These are phyloP conservation scores for Teleogryllus occipitalis DNA, from an alignment of 1,140 invertebrate genomes.

Conservation along the genomic window DNA sequence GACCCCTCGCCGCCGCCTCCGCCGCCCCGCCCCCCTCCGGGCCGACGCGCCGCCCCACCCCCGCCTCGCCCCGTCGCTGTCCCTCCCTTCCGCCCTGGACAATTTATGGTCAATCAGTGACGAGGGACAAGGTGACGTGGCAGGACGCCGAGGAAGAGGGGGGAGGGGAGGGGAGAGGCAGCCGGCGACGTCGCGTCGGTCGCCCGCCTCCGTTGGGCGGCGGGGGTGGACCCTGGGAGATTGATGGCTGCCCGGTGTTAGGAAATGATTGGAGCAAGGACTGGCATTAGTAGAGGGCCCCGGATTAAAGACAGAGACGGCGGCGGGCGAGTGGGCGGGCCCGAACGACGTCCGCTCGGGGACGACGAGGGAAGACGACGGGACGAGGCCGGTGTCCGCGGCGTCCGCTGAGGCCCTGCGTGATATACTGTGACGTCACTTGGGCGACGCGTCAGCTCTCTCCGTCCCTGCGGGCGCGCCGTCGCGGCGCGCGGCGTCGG, in stretches of 20 bases:
- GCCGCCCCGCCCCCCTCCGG: no score
- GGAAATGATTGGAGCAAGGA: constrained; percentile 14
- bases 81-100: background rate
- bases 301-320: background rate
- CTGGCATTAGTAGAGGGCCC: background rate
- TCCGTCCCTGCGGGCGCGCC: no score
- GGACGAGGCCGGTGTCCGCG: no score
- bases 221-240: background rate
- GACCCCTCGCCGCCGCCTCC: background rate
- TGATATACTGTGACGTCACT: background rate
- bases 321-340: no score
- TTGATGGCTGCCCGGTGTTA: constrained; percentile 14
- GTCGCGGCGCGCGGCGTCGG: background rate
- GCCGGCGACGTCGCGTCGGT: background rate
- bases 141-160: constrained; percentile 9
- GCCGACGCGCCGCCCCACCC: no score
- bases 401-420: background rate
- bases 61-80: background rate
- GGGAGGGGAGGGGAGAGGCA: background rate
- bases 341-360: no score
- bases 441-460: background rate
- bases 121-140: constrained; percentile 20
- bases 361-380: no score
- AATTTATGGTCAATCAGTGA: constrained; percentile 22
- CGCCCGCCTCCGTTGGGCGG: background rate